Percentiles rank a stretch among this genome's conserved stretches.
Conservation (phyloP, 2,797 vertebrate genomes). For the Falco peregrinus region DNA sequence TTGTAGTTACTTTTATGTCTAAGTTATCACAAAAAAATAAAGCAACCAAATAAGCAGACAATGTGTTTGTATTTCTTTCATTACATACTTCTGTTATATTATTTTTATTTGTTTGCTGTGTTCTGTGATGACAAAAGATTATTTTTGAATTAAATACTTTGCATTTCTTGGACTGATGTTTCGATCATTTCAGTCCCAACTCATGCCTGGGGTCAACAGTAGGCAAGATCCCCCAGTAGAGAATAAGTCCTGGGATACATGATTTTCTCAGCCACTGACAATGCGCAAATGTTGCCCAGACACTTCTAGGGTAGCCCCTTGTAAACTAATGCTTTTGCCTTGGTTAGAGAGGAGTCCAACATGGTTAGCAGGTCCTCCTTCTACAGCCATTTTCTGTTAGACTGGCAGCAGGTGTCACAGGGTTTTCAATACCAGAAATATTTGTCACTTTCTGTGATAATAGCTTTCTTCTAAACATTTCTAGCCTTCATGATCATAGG, state of each 20-base stretch:
- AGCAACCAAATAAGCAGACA: neutral
- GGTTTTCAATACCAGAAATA: neutral
- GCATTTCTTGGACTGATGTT: neutral
- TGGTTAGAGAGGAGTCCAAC: neutral
- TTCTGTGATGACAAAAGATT: neutral
- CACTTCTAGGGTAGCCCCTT: neutral
- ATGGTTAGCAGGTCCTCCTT: rapidly evolving
- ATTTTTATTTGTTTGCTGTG: neutral
- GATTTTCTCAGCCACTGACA: neutral
- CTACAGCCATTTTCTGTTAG: neutral
- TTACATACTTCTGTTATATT: neutral
- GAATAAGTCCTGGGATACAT: neutral
- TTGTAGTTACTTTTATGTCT: neutral
- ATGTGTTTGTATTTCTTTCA: neutral
- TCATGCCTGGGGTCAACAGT: neutral
- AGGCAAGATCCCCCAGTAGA: neutral
- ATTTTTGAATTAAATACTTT: neutral
- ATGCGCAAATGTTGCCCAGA: neutral
- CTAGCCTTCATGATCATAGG: neutral
- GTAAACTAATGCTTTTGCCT: neutral
- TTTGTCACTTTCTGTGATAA: neutral
- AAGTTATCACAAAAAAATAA: neutral
- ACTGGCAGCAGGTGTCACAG: neutral
- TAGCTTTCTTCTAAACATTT: neutral
- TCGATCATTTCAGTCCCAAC: neutral